phyloP scores from a whole-genome alignment of 2,797 vertebrate genomes.

The Poeciliopsis gracilis region DNA sequence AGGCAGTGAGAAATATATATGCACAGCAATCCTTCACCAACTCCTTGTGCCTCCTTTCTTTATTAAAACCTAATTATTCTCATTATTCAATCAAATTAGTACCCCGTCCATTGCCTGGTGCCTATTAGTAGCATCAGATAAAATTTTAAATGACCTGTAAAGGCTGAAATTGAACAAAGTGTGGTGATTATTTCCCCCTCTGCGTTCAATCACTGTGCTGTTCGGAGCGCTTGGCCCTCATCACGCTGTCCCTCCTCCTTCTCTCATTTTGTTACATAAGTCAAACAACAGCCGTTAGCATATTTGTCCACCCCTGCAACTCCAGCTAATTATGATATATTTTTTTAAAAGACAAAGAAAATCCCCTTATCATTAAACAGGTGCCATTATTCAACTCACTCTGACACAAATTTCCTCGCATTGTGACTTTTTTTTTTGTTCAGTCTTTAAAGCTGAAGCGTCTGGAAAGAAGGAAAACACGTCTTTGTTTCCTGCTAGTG shows the following conservation, averaged over 20 bases:
- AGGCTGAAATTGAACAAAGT: constrained; percentile 46
- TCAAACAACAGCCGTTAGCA: constrained; percentile 53
- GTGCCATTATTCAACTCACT: constrained; percentile 28
- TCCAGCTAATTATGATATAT: constrained; percentile 43
- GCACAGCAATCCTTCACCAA: constrained; percentile 47
- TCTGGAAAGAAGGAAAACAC: constrained; percentile 5
- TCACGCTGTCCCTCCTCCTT: constrained; percentile 21
- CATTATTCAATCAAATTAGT: constrained; percentile 69
- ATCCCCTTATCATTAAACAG: constrained; percentile 30
- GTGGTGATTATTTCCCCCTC: constrained; percentile 46
- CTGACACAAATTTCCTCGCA: constrained; percentile 36
- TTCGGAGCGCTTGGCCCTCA: constrained; percentile 38
- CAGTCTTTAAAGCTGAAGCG: constrained; percentile 28
- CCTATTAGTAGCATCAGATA: constrained; percentile 64
- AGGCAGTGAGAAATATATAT: constrained; percentile 52
- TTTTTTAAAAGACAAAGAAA: constrained; percentile 35
- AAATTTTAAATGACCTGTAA: constrained; percentile 66
- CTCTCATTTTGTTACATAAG: constrained; percentile 39
- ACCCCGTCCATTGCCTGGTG: constrained; percentile 53
- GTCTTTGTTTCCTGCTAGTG: background rate
- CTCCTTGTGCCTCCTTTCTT: constrained; percentile 32
- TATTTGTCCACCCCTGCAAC: constrained; percentile 23
- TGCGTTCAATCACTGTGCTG: constrained; percentile 54
- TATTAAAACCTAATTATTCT: constrained; percentile 67
- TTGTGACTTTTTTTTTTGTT: constrained; percentile 12